Conservation (phyloP, 2,113 vertebrate species). For the Ranitomeya variabilis region DNA sequence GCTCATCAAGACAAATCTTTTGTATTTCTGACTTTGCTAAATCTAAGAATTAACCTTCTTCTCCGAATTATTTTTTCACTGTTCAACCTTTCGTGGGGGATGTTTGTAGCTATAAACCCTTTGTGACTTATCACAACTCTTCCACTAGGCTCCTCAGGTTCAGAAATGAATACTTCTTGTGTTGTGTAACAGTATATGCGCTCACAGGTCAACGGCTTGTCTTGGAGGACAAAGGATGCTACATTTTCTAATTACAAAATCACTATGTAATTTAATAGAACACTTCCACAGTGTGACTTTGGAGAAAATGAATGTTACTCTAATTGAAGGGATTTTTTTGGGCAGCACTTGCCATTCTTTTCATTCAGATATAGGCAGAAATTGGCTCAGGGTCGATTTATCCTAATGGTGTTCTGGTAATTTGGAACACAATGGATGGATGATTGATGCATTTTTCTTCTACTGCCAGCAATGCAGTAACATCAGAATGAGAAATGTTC, state of each 20-base stretch:
- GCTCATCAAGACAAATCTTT: not conserved
- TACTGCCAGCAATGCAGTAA: not conserved
- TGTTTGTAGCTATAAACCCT: not conserved
- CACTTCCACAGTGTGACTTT: constrained; percentile 56
- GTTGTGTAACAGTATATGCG: constrained; percentile 15
- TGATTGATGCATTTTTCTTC: not conserved
- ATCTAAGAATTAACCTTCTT: not conserved
- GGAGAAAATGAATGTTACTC: not conserved
- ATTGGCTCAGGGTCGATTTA: not conserved
- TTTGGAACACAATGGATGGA: not conserved
- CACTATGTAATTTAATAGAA: constrained; percentile 59
- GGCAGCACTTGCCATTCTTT: not conserved
- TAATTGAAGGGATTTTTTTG: not conserved
- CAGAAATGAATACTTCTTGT: constrained; percentile 21
- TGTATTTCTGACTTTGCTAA: not conserved
- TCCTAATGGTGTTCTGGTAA: not conserved
- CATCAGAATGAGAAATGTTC: not conserved
- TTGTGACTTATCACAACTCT: not conserved
- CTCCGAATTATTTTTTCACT: not conserved
- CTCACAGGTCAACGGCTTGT: constrained; percentile 2
- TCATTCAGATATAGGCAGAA: not conserved
- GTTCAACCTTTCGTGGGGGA: not conserved
- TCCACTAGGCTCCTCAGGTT: not conserved
- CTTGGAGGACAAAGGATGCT: constrained; percentile 53
- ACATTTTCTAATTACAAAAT: constrained; percentile 59